Evolutionary conservation across 2,113 vertebrate genomes (phyloP).

Genomic region (Stegastes partitus): DNA sequence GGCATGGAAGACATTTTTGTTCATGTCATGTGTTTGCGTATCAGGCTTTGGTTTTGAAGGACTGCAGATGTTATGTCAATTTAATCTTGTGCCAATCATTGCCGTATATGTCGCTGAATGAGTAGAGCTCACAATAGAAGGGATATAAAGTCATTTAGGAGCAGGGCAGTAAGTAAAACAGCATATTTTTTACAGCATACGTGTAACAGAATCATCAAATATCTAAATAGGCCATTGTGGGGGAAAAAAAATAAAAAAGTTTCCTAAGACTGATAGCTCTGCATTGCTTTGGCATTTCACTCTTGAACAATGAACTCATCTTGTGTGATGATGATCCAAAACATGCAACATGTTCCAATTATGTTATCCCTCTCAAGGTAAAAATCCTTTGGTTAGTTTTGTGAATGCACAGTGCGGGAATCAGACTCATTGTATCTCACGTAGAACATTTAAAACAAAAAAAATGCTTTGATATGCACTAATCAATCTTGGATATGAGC

Average conservation of each 20-base stretch:
- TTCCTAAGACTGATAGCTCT: too few relatives aligned
- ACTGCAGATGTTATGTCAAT: conserved; percentile 5
- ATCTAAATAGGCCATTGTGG: too few relatives aligned
- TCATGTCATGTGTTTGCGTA: not conserved
- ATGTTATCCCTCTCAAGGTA: not conserved
- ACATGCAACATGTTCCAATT: not conserved
- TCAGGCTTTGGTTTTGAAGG: conserved; percentile 30
- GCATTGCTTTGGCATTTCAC: too few relatives aligned
- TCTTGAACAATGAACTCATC: not conserved
- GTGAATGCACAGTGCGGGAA: not conserved
- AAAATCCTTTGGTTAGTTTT: not conserved
- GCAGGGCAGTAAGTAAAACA: too few relatives aligned
- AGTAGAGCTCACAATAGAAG: too few relatives aligned
- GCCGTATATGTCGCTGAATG: not conserved
- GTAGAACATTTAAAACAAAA: not conserved
- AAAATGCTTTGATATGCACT: not conserved
- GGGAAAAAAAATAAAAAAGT: too few relatives aligned
- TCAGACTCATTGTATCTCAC: not conserved
- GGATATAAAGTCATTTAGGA: too few relatives aligned
- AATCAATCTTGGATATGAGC: not conserved
- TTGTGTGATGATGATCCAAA: not conserved
- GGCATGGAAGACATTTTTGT: not conserved
- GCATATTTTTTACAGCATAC: too few relatives aligned
- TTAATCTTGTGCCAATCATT: not conserved
- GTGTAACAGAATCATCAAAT: too few relatives aligned